Evolutionary conservation across 2,888 invertebrate genomes (phyloP), one percentile per base, ranked within the genome.

Genomic region (Andrena praecox): DNA sequence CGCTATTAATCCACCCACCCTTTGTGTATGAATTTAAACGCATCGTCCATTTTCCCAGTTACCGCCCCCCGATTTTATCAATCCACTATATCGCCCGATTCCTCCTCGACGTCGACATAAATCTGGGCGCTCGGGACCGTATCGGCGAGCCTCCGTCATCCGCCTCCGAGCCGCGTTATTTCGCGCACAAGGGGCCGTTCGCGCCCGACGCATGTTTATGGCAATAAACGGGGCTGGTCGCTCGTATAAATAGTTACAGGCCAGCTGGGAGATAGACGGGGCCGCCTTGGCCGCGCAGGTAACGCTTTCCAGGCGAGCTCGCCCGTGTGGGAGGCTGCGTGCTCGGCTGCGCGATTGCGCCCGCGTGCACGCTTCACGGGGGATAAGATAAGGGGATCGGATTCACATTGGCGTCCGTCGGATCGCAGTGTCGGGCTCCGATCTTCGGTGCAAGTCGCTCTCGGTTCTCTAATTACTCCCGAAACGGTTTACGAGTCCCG

Each of bases 141-240:
- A 16, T 16, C 20, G 5, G 20, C 8, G 56, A 27, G 56, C 24
- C 56, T 24, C 20, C 20, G 24, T 8, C 10, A 56, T 12, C 24
- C 56, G 56, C 24, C 20, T 24, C 24, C 24, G 27, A 0, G 24
- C 27, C 33, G n/a, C 29, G 24, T 33, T 12, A 7, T 78, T 67
- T 75, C 66, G 48, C 64, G 62, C 35, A 29, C 29, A 31, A 75
- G 50, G 24, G 10, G 54, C 8, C 78, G 24, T 31, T 60, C 62
- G 20, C 27, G 71, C 29, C 27, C n/a, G 16, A 62, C 59, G 50
- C 77, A 63, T 60, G 77, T 77, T 81, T 81, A 72, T 48, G 52
- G 48, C 42, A 67, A 71, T 74, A 71, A 85, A 74, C 60, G 42
- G 8, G 27, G 48, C 50, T 81, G 64, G 50, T 68, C 70, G 42